Base-by-base conservation (phyloP, 2,888 invertebrate genomes). In the Ptychoptera albimana region DNA sequence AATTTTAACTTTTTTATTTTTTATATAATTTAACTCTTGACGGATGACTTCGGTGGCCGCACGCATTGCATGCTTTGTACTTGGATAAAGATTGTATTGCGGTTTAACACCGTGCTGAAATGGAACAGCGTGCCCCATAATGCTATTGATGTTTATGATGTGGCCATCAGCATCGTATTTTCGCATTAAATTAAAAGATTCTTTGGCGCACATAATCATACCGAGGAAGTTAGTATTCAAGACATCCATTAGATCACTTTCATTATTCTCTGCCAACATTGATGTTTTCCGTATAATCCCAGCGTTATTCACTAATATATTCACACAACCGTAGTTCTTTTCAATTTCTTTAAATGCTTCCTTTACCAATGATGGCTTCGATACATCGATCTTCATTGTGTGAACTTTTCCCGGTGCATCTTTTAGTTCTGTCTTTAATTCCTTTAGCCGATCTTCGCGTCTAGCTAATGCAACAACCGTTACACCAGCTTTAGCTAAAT, bases 301-400 rank as follows among this genome's bases (percentile, higher is more conserved):
- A 1, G 75, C 75, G 51, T 73, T 74, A 53, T 76, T 77, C 10
- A 77, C 55, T 38, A 75, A 60, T 2, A 77, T 63, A 53, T 74
- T 70, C 6, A 72, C 61, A 5, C 70, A 69, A 0, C 74, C 75
- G 2, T 71, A 50, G 2, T 63, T 56, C 8, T 59, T 50, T 34
- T 69, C 63, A n/a, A 71, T 66, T 62, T 64, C 67, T n/a, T 59
- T 54, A 53, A 78, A 77, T 29, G 71, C 68, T 3, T 60, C 55
- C 37, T 67, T 45, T 30, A 79, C 71, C 6, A 74, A 68, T 1
- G 66, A 58, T 49, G 74, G 73, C 9, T 67, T 64, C 1, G 61
- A 59, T 1, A 77, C 55, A 53, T 77, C 75, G 51, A 74, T 74
- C 49, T 61, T 56, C 36, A 61, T 50, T 1, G 69, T 60, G 48